phyloP scores from a whole-genome alignment of 2,888 invertebrate genomes.

The Acanthosepion lycidas region DNA sequence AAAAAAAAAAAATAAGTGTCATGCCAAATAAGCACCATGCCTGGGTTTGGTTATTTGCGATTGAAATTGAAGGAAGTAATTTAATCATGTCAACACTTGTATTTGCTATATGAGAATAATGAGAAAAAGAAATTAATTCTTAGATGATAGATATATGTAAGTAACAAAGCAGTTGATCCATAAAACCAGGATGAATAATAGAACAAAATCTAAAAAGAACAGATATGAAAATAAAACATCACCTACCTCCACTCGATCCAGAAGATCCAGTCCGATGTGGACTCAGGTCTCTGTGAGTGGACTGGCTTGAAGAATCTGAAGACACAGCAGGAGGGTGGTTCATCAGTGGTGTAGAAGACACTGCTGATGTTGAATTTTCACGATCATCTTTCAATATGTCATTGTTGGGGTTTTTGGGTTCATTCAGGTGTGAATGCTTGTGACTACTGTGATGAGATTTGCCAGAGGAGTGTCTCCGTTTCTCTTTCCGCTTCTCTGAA shows the following conservation, averaged over 20 bases:
- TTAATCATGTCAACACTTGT: too few species aligned
- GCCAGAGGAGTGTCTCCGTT: conserved; percentile 12
- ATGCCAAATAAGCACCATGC: too few species aligned
- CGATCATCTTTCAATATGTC: conserved; percentile 35
- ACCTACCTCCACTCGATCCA: conserved; percentile 38
- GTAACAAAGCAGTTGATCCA: not conserved
- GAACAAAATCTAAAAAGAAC: not conserved
- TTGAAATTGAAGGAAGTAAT: too few species aligned
- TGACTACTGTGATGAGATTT: conserved; percentile 46
- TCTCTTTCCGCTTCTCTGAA: conserved; percentile 43
- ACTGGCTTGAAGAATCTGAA: conserved; percentile 45
- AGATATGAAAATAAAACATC: not conserved
- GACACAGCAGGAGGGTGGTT: conserved; percentile 34
- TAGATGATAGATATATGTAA: not conserved
- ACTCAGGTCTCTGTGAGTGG: conserved; percentile 43
- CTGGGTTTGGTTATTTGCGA: too few species aligned
- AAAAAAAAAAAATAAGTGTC: too few species aligned
- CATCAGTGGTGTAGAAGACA: not conserved
- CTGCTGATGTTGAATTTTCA: not conserved
- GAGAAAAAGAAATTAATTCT: too few species aligned
- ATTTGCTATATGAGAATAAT: too few species aligned
- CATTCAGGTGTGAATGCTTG: conserved; percentile 7
- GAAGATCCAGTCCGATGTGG: not conserved
- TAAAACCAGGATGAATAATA: not conserved
- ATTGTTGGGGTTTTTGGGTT: not conserved